phyloP scores from a whole-genome alignment of 2,113 vertebrate species.

The Podarcis muralis region DNA sequence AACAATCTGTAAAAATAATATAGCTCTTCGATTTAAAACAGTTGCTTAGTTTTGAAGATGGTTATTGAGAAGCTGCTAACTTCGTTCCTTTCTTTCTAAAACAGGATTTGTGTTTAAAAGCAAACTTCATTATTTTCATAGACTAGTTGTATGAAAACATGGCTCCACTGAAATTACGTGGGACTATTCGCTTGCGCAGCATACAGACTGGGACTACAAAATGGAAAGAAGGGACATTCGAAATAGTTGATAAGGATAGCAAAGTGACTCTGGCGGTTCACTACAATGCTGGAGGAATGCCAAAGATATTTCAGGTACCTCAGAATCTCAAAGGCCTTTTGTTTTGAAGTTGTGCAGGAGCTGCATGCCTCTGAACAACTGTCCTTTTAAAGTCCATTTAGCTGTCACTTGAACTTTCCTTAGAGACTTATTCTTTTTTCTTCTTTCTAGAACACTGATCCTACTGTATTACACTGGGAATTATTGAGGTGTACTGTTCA shows the following conservation, averaged over 20 bases:
- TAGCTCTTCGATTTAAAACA: background rate
- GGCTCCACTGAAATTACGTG: conserved; percentile 86
- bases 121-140: conserved; percentile 17
- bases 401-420: conserved; percentile 7
- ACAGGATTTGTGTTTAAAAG: conserved; percentile 41
- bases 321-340: conserved; percentile 52
- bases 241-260: conserved; percentile 95
- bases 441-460: conserved; percentile 52
- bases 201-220: conserved; percentile 89
- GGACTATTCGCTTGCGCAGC: conserved; percentile 86
- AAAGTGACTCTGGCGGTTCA: conserved; percentile 88
- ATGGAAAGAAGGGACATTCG: conserved; percentile 96
- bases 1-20: background rate
- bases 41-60: background rate
- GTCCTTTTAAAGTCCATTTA: conserved; percentile 54
- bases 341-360: conserved; percentile 47
- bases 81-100: background rate
- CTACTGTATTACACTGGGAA: conserved; percentile 50
- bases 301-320: conserved; percentile 90
- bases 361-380: conserved; percentile 50
- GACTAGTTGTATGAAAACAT: conserved; percentile 67
- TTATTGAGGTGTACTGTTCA: conserved; percentile 44
- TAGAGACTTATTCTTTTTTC: conserved; percentile 52
- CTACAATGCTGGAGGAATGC: conserved; percentile 88
- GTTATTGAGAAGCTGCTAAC: background rate